Conservation (phyloP, 2,113 vertebrate genomes). For the Grallaria varia region DNA sequence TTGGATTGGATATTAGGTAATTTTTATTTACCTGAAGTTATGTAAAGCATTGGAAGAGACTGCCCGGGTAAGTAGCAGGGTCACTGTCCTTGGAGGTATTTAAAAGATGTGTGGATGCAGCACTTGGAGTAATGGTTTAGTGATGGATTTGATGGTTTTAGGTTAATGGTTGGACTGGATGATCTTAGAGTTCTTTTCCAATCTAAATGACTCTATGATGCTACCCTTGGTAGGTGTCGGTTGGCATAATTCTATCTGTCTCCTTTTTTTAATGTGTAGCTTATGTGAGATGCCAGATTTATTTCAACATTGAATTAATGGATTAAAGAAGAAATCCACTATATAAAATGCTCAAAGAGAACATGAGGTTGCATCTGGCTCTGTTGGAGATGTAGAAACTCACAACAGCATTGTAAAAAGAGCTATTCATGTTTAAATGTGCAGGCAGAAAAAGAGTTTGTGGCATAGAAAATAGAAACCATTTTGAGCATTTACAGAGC, state of each 20-base stretch:
- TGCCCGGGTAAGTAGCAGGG: background rate
- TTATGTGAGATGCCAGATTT: background rate
- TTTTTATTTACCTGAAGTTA: background rate
- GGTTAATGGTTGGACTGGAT: background rate
- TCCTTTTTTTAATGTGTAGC: background rate
- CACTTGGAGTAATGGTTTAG: background rate
- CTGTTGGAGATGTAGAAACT: background rate
- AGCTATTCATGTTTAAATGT: background rate
- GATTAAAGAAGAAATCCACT: background rate
- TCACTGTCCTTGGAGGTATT: background rate
- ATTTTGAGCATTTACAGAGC: background rate
- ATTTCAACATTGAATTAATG: background rate
- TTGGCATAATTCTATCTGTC: background rate
- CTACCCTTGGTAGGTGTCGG: background rate
- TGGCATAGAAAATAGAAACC: background rate
- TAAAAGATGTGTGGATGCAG: accelerated
- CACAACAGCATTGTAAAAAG: background rate
- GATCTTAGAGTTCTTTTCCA: background rate
- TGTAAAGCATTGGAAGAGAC: background rate
- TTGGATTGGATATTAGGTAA: background rate
- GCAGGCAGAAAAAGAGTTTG: background rate
- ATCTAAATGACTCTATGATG: background rate
- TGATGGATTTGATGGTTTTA: background rate
- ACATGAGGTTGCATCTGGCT: background rate
- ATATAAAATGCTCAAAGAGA: background rate